phyloP scores from a whole-genome alignment of 2,888 invertebrate genomes.

The Ephialtes manifestator region DNA sequence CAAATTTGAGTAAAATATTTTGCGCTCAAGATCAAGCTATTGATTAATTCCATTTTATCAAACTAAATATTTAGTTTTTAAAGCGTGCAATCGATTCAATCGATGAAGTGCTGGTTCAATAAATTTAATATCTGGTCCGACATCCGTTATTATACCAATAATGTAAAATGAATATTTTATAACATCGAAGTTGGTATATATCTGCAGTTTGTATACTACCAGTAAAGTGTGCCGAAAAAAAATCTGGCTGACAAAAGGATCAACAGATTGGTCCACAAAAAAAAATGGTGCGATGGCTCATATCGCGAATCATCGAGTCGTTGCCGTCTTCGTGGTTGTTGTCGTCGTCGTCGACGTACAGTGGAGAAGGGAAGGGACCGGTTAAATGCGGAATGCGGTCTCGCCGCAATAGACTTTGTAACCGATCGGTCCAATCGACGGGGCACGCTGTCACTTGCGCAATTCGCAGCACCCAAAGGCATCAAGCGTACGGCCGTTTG shows the following conservation, averaged over 20 bases:
- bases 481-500: conserved; percentile 71
- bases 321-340: conserved; percentile 5
- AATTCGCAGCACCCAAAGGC: conserved; percentile 68
- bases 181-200: too few relatives aligned
- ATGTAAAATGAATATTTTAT: too few relatives aligned
- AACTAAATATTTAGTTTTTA: too few relatives aligned
- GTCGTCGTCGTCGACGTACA: conserved; percentile 71
- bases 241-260: not conserved
- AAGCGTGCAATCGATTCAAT: too few relatives aligned
- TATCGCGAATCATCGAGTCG: conserved; percentile 44
- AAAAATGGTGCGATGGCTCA: conserved; percentile 23
- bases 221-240: not conserved
- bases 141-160: too few relatives aligned
- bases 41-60: too few relatives aligned
- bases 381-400: conserved; percentile 82
- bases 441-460: conserved; percentile 68
- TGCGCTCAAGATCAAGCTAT: too few relatives aligned
- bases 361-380: conserved; percentile 77
- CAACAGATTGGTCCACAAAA: not conserved
- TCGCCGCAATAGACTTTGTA: conserved; percentile 81
- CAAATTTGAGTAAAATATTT: too few relatives aligned
- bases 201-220: too few relatives aligned
- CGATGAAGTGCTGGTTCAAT: too few relatives aligned
- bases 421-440: conserved; percentile 77
- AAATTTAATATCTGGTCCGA: too few relatives aligned